Percentiles rank a stretch among this genome's conserved stretches.
phyloP scores from a whole-genome alignment of 2,113 vertebrate species.

The Arenaria interpres region DNA sequence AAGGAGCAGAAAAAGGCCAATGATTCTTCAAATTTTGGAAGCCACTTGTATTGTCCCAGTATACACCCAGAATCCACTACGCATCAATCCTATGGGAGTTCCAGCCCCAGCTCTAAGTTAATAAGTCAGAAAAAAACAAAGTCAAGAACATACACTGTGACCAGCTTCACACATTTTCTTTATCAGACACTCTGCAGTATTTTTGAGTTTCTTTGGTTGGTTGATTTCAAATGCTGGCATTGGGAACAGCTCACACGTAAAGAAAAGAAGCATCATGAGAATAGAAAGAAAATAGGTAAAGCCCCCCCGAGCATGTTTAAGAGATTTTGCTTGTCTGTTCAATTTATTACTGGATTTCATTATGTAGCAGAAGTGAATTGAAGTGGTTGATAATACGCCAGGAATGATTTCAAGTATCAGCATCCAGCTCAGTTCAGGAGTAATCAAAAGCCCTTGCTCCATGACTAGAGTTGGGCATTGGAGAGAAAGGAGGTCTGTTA shows the following conservation, averaged over 20 bases:
- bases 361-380: constrained; percentile 40
- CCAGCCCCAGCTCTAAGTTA: background rate
- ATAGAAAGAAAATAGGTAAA: constrained; percentile 24
- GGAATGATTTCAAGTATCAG: constrained; percentile 17
- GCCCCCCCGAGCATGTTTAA: background rate
- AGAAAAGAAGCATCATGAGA: constrained; percentile 9
- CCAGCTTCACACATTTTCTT: background rate
- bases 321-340: constrained; percentile 39
- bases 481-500: background rate
- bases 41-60: background rate
- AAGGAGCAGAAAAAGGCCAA: background rate
- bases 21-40: background rate
- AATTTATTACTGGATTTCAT: constrained; percentile 42
- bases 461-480: background rate
- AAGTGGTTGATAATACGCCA: constrained; percentile 23
- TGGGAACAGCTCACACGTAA: background rate
- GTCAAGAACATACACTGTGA: background rate
- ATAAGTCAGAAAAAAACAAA: background rate
- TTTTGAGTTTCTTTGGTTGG: background rate
- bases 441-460: background rate
- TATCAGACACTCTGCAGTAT: background rate
- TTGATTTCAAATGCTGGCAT: constrained; percentile 3
- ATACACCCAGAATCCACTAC: background rate
- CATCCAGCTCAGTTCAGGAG: background rate
- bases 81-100: background rate